Base-by-base conservation (phyloP, 2,113 vertebrate genomes). In the Oryzias melastigma region DNA sequence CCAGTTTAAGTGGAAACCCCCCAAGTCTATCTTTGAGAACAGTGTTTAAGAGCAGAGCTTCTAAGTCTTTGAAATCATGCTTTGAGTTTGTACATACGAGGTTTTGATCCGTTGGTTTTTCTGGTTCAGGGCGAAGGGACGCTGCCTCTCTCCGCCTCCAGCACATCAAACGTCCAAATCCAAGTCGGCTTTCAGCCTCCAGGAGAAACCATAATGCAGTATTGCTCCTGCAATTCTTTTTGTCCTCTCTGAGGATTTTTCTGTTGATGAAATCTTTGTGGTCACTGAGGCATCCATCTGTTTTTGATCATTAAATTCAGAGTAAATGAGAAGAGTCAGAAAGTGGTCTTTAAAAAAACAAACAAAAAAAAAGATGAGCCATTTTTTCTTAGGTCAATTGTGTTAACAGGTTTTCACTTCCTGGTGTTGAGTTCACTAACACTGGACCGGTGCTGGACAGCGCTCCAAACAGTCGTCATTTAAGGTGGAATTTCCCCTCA, bases 91-190 rank as follows among this genome's bases (percentile, higher is more conserved):
- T 18, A 20, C 27, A 63, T 17, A 19, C 17, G 3, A 25, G 49
- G 52, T 70, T 58, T 6, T 1, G 27, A 59, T 70, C 25, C 15
- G 15, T 72, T 73, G 65, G 24, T 35, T 50, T 63, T 70, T 10
- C 12, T 15, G 7, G 45, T 73, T 46, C 44, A 42, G 62, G 54
- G 41, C 54, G 60, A 63, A 60, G 85, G 81, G 75, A 72, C 65
- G 20, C 77, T 65, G 71, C 73, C 43, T 62, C 65, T 54, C 58
- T 73, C 55, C 70, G 62, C 51, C 65, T 57, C 64, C 65, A 63
- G 71, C 70, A 79, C 64, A 86, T 78, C 58, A 79, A 75, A 73
- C 72, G 68, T 87, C 69, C 77, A 59, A 63, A 73, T 82, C 55
- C 77, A 73, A 77, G 85, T 88, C 80, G 79, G 78, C 77, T 83